Percentiles rank a stretch among this genome's conserved stretches.
Evolutionary conservation across 35 echinoderm and acorn worm species (phyloP).

Genomic region (Amphiura filiformis): DNA sequence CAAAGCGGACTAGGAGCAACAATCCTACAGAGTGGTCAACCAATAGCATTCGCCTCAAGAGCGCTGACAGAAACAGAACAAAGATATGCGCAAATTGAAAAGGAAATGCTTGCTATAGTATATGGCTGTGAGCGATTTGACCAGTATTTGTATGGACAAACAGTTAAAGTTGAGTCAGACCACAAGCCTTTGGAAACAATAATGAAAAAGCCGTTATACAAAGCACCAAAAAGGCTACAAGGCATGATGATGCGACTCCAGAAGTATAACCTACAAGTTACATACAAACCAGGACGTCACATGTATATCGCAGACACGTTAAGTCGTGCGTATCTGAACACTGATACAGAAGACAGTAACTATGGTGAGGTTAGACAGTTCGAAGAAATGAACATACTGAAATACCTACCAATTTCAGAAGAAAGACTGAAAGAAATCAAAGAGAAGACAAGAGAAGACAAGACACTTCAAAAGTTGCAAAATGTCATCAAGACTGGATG

Average conservation of each 20-base stretch:
- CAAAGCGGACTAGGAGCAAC: constrained; percentile 11
- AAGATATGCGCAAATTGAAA: constrained; percentile 27
- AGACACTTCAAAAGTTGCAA: not conserved
- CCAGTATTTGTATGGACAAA: constrained; percentile 60
- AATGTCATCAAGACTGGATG: not conserved
- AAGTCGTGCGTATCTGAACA: not conserved
- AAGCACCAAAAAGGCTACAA: constrained; percentile 67
- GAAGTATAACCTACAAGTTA: constrained; percentile 57
- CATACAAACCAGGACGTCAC: constrained; percentile 33
- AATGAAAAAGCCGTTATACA: constrained; percentile 40
- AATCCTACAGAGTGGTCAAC: constrained; percentile 30
- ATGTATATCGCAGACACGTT: constrained; percentile 59
- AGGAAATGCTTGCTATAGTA: constrained; percentile 5
- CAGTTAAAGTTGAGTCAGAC: constrained; percentile 46
- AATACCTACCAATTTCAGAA: not conserved
- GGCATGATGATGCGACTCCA: constrained; percentile 63
- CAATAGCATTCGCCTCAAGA: constrained; percentile 32
- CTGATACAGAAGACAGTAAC: not conserved
- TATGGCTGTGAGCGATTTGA: constrained; percentile 19
- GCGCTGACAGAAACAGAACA: constrained; percentile 20
- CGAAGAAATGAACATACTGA: not conserved
- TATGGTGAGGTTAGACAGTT: not conserved
- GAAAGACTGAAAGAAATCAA: not conserved
- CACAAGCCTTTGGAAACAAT: constrained; percentile 77
- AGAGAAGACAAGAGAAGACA: not conserved